Evolutionary conservation across 2,888 invertebrate species (phyloP), one percentile per base, ranked within the genome.

Genomic region (Cyclophora albipunctata): DNA sequence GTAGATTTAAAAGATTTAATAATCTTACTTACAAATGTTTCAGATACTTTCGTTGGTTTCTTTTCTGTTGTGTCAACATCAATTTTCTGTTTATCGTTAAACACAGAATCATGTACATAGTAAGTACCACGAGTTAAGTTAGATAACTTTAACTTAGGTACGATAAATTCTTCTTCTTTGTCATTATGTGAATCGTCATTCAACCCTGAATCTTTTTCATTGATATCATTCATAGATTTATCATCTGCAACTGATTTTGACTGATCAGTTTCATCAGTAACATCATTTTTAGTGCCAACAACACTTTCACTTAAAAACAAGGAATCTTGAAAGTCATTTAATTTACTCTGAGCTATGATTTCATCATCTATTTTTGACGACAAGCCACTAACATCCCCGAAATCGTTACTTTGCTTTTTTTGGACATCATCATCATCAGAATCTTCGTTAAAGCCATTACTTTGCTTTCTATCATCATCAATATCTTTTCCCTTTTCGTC

Each of bases 21-120:
- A 34, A 76, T 71, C 67, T 71, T 78, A 48, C 52, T 71, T 0
- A 76, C 69, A 34, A 75, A 58, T 0, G 66, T 67, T 47, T 71
- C 66, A 1, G 74, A 54, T 5, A 60, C 49, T 52, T 63, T 63
- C 40, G 53, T 37, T 37, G 37, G 37, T 37, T 37, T 5, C 1
- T 4, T 4, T 34, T 53, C 47, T 52, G 59, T 48, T 37, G 46
- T 43, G 1, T 50, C 34, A 3, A 44, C 49, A 2, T 55, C 52
- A 6, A 47, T 20, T 37, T 37, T 37, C 5, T 37, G 37, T 37
- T 37, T 5, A 37, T 37, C 37, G 5, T 5, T 37, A 37, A 37
- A 5, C 5, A 37, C 37, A 5, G 37, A 5, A 37, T 37, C 37
- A 5, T 37, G 37, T 37, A 37, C 35, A 47, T 52, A 4, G 37